Percentiles rank a stretch among this genome's conserved stretches.
Conservation (phyloP, 2,797 vertebrate species). For the Rhinichthys osculus region DNA sequence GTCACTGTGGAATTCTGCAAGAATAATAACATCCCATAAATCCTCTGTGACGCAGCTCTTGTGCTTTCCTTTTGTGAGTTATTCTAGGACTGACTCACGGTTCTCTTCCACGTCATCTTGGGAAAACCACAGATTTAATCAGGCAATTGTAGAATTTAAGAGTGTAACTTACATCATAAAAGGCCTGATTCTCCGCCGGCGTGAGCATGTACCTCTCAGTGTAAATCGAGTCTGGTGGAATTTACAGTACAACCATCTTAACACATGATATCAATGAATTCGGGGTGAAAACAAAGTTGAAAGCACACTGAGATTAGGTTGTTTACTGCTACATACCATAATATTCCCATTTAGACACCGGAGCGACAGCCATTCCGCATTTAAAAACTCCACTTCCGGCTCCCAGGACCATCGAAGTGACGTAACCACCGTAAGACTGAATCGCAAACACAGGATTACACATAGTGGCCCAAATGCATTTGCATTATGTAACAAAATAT, state of each 20-base stretch:
- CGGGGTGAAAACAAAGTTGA: neutral
- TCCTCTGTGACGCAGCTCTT: neutral
- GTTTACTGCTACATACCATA: conserved; percentile 84
- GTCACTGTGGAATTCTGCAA: conserved; percentile 92
- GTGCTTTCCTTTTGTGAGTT: neutral
- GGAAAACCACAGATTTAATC: neutral
- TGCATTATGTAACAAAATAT: neutral
- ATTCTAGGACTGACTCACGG: conserved; percentile 8
- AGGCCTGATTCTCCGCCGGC: conserved; percentile 79
- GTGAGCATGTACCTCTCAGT: conserved; percentile 95
- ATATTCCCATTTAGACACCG: conserved; percentile 94
- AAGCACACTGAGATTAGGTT: neutral
- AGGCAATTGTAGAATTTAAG: neutral
- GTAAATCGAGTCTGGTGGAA: conserved; percentile 88
- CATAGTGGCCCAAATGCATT: neutral
- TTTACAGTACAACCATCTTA: neutral
- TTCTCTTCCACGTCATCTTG: neutral
- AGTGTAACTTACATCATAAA: conserved; percentile 82
- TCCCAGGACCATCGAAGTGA: conserved; percentile 95
- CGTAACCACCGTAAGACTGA: conserved; percentile 98
- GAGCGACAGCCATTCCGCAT: conserved; percentile 97
- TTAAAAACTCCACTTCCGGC: conserved; percentile 90
- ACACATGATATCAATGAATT: neutral
- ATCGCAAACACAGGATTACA: conserved; percentile 48
- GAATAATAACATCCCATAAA: conserved; percentile 46